These are phyloP conservation scores for Rhyacichthys aspro DNA, from an alignment of 2,797 vertebrate genomes.

Conservation along the genomic window DNA sequence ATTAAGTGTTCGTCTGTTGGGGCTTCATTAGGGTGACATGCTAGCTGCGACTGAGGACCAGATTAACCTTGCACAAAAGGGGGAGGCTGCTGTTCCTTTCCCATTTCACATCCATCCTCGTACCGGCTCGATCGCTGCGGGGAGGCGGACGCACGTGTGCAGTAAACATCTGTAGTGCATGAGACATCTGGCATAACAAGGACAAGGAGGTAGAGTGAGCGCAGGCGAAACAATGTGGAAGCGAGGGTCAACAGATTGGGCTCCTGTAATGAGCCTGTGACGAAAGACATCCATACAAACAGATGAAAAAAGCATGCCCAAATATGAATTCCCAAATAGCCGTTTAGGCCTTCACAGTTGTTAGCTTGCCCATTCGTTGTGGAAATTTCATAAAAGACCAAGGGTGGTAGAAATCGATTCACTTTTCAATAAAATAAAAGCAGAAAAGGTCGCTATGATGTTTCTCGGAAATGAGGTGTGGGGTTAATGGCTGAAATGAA, in stretches of 20 bases:
- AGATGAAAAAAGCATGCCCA: too few species aligned
- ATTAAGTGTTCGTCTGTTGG: slow-evolving; percentile 82
- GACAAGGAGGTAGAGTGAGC: slow-evolving; percentile 42
- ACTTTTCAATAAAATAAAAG: too few species aligned
- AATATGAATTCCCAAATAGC: too few species aligned
- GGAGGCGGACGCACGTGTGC: slow-evolving; percentile 51
- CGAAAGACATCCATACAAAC: slow-evolving; percentile 12
- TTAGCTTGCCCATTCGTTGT: too few species aligned
- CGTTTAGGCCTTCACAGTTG: too few species aligned
- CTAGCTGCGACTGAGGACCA: slow-evolving; percentile 68
- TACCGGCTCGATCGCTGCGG: slow-evolving; percentile 44
- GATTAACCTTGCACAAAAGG: slow-evolving; percentile 79
- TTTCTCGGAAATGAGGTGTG: too few species aligned
- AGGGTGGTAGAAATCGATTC: too few species aligned
- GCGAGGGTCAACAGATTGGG: slow-evolving; percentile 42
- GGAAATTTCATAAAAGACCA: too few species aligned
- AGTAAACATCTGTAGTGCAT: slow-evolving; percentile 72
- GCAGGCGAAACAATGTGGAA: slow-evolving; percentile 15
- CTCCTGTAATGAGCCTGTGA: slow-evolving; percentile 15
- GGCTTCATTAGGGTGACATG: slow-evolving; percentile 84
- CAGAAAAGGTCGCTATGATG: too few species aligned
- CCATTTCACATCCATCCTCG: slow-evolving; percentile 63
- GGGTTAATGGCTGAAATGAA: too few species aligned
- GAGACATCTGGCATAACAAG: slow-evolving; percentile 70
- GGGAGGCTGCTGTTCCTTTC: slow-evolving; percentile 42